Percentiles rank a stretch among this genome's conserved stretches.
Conservation (phyloP, 2,888 invertebrate genomes). For the Myopa tessellatipennis region DNA sequence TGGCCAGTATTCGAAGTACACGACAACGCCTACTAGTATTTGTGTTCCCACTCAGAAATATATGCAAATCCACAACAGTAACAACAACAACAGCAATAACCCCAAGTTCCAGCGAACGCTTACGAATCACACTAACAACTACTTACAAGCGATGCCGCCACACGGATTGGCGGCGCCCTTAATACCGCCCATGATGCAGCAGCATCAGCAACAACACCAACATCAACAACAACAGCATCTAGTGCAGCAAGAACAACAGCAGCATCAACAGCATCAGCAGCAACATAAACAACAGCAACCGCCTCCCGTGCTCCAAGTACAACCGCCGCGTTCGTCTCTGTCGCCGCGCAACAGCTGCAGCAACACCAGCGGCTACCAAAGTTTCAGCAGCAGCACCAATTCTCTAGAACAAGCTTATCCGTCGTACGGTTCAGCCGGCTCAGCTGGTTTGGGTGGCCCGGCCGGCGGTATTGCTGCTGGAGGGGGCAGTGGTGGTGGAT, state of each 20-base stretch:
- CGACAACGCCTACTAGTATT: constrained; percentile 59
- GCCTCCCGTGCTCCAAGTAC: constrained; percentile 48
- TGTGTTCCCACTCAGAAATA: constrained; percentile 63
- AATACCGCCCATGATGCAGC: constrained; percentile 52
- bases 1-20: constrained; percentile 45
- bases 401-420: constrained; percentile 67
- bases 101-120: constrained; percentile 39
- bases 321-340: constrained; percentile 33
- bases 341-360: constrained; percentile 63
- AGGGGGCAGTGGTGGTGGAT: constrained; percentile 13
- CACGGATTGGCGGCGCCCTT: neutral
- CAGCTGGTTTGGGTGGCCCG: constrained; percentile 4
- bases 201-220: constrained; percentile 48
- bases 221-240: constrained; percentile 52
- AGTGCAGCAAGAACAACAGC: constrained; percentile 51
- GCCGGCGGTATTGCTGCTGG: constrained; percentile 27
- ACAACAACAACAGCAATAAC: constrained; percentile 48
- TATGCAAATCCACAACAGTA: constrained; percentile 60
- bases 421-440: constrained; percentile 51
- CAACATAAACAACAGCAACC: constrained; percentile 42
- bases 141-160: constrained; percentile 54
- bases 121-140: constrained; percentile 53
- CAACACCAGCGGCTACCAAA: constrained; percentile 68
- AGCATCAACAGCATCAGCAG: constrained; percentile 38
- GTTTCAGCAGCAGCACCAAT: constrained; percentile 67